These are phyloP conservation scores for Syrista parreyssii DNA, from an alignment of 2,888 invertebrate species.

Conservation along the genomic window DNA sequence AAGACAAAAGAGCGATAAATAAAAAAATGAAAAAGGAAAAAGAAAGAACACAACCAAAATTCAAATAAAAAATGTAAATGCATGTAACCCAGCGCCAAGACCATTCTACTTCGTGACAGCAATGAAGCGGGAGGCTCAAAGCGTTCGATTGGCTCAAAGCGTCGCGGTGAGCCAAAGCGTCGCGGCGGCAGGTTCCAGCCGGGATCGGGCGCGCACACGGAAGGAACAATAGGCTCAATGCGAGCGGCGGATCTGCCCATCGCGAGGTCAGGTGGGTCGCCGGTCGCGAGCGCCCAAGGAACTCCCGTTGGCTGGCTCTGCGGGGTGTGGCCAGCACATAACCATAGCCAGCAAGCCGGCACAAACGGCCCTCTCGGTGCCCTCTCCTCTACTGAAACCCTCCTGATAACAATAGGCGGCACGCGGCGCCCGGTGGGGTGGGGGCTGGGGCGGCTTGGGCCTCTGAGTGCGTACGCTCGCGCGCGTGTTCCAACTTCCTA, in stretches of 20 bases:
- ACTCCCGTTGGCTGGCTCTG: constrained; percentile 48
- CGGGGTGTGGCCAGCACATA: constrained; percentile 53
- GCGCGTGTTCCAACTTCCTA: constrained; percentile 51
- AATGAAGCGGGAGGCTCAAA: background rate
- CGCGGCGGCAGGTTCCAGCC: background rate
- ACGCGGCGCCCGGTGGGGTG: constrained; percentile 5
- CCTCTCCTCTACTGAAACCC: constrained; percentile 14
- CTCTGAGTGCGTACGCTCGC: constrained; percentile 12
- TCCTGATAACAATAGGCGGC: constrained; percentile 26
- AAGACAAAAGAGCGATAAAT: background rate
- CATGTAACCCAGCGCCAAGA: background rate
- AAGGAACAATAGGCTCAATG: constrained; percentile 2
- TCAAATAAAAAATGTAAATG: background rate
- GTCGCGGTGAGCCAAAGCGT: constrained; percentile 12
- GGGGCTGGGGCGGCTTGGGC: constrained; percentile 14
- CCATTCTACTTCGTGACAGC: background rate
- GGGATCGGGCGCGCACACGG: constrained; percentile 2
- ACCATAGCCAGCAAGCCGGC: constrained; percentile 36
- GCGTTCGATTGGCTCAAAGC: background rate
- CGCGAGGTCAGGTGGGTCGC: constrained; percentile 50
- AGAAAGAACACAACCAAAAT: background rate
- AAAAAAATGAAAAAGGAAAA: background rate
- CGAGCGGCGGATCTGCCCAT: constrained; percentile 39
- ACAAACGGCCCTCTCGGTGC: constrained; percentile 4
- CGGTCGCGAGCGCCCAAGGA: constrained; percentile 36